These are phyloP conservation scores for Chelmon rostratus DNA, from an alignment of 2,797 vertebrate genomes.

Conservation along the genomic window DNA sequence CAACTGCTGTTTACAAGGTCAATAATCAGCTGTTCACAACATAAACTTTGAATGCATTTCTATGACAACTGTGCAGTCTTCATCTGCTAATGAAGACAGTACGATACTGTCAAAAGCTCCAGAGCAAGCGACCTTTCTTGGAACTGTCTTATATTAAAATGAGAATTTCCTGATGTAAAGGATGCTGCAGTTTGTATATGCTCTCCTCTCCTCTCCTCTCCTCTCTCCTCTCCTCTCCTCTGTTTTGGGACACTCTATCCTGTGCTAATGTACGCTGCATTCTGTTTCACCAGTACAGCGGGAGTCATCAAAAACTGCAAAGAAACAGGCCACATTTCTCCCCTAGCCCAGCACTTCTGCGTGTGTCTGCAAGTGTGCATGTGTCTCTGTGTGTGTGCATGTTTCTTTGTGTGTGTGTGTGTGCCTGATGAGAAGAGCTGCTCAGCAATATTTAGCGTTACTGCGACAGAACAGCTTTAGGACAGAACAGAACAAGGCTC, in stretches of 20 bases:
- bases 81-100: neutral
- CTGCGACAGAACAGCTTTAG: constrained; percentile 81
- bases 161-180: neutral
- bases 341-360: constrained; percentile 84
- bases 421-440: constrained; percentile 79
- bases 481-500: constrained; percentile 76
- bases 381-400: constrained; percentile 64
- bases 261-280: constrained; percentile 82
- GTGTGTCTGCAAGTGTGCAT: constrained; percentile 69
- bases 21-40: neutral
- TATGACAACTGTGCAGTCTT: neutral
- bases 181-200: constrained; percentile 2
- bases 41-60: neutral
- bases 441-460: constrained; percentile 86
- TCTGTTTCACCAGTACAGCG: constrained; percentile 82
- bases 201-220: constrained; percentile 14
- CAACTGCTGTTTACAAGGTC: neutral
- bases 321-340: constrained; percentile 85
- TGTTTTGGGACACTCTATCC: constrained; percentile 75
- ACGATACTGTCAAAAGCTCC: neutral
- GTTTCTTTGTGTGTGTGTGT: constrained; percentile 49
- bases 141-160: neutral
- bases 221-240: constrained; percentile 51
- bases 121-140: neutral
- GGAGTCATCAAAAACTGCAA: constrained; percentile 85